Evolutionary conservation across 2,888 invertebrate genomes (phyloP).

Genomic region (Oeneis ivallda): DNA sequence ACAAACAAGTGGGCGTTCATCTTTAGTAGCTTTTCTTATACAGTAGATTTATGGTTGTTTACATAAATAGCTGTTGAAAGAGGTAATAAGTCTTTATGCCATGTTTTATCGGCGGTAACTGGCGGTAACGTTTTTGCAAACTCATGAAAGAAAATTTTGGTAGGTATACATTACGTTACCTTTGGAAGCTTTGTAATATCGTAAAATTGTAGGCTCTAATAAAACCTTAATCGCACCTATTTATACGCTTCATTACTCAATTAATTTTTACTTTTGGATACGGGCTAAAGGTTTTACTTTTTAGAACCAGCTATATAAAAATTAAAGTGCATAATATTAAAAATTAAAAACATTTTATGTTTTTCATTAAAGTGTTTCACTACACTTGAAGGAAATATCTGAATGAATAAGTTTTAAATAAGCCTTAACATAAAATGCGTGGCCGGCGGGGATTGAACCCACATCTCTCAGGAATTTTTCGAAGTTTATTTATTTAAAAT

Average conservation of each 20-base stretch:
- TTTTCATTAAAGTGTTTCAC: no score
- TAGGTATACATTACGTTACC: neutral
- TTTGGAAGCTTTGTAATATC: slow-evolving; percentile 8
- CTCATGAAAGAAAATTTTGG: slow-evolving; percentile 13
- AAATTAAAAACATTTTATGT: no score
- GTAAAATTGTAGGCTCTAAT: neutral
- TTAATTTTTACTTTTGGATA: neutral
- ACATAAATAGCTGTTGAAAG: slow-evolving; percentile 30
- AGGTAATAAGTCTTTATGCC: slow-evolving; percentile 28
- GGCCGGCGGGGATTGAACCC: no score
- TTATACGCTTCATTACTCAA: neutral
- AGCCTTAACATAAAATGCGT: no score
- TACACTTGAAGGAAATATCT: no score
- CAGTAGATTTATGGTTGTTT: slow-evolving; percentile 28
- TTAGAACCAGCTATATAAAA: no score
- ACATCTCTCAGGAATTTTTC: no score
- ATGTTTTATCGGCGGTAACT: slow-evolving; percentile 25
- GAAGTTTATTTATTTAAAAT: no score
- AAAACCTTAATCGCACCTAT: neutral
- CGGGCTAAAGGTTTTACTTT: no score
- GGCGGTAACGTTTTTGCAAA: slow-evolving; percentile 16
- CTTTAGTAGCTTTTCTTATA: slow-evolving; percentile 25
- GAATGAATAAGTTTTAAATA: no score
- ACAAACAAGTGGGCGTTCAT: slow-evolving; percentile 7
- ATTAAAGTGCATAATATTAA: no score